A percentile compares a stretch with the other conserved stretches of the same genome.
Evolutionary conservation across 2,113 vertebrate genomes (phyloP).

Genomic region (Dromas ardeola): DNA sequence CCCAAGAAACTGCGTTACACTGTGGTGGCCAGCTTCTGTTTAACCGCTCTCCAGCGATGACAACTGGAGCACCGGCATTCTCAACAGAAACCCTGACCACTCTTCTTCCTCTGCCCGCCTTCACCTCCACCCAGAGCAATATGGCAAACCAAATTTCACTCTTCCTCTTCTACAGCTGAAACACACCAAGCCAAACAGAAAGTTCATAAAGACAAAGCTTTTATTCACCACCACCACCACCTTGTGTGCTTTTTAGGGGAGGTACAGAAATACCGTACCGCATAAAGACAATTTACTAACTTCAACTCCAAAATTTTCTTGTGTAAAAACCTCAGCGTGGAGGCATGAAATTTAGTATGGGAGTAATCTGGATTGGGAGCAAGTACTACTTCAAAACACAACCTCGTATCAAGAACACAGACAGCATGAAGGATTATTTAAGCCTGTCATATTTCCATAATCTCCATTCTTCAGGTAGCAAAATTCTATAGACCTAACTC

Average conservation of each 20-base stretch:
- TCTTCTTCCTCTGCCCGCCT: background rate
- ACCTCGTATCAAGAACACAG: background rate
- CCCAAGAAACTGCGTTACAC: background rate
- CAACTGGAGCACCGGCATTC: background rate
- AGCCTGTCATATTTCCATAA: background rate
- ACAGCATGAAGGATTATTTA: background rate
- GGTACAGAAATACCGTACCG: background rate
- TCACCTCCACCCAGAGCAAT: background rate
- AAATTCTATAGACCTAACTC: background rate
- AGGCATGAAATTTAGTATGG: background rate
- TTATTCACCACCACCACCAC: background rate
- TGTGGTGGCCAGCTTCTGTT: background rate
- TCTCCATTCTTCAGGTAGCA: background rate
- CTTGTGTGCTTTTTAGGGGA: background rate
- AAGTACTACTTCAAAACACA: background rate
- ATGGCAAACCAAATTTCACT: background rate
- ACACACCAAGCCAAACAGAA: constrained; percentile 3
- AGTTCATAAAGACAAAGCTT: background rate
- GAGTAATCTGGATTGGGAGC: background rate
- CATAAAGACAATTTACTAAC: background rate
- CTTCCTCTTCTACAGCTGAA: background rate
- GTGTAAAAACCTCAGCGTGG: background rate
- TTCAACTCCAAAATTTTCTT: background rate
- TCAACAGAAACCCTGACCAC: background rate
- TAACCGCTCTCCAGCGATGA: background rate